These are phyloP conservation scores for Coregonus ussuriensis DNA, from an alignment of 2,797 vertebrate genomes.

Conservation along the genomic window DNA sequence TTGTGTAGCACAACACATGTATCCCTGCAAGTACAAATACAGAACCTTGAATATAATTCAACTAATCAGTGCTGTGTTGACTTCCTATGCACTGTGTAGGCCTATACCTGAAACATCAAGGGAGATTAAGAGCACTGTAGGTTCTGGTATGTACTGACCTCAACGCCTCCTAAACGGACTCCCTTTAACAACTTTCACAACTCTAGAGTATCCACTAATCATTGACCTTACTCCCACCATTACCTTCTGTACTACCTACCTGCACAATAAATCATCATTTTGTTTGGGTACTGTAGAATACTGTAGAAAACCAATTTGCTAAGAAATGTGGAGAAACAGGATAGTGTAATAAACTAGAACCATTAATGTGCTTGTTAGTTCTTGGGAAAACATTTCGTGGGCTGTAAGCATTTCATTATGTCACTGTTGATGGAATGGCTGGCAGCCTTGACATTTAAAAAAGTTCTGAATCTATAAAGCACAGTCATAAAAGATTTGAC, in stretches of 20 bases:
- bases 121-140: too few species aligned
- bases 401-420: neutral
- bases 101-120: too few species aligned
- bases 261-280: too few species aligned
- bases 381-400: neutral
- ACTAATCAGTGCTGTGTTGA: too few species aligned
- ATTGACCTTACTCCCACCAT: neutral
- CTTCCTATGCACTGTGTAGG: too few species aligned
- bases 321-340: neutral
- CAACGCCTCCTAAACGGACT: too few species aligned
- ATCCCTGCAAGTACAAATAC: too few species aligned
- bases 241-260: neutral
- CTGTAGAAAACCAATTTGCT: neutral
- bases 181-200: too few species aligned
- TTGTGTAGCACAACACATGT: too few species aligned
- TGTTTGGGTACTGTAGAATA: neutral
- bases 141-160: too few species aligned
- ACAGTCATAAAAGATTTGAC: neutral
- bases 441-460: neutral
- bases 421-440: neutral
- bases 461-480: neutral
- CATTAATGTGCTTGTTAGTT: neutral
- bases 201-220: neutral
- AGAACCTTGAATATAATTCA: too few species aligned
- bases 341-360: neutral